Base-by-base conservation (phyloP, 2,888 invertebrate species). In the Brachylomia viminalis region DNA sequence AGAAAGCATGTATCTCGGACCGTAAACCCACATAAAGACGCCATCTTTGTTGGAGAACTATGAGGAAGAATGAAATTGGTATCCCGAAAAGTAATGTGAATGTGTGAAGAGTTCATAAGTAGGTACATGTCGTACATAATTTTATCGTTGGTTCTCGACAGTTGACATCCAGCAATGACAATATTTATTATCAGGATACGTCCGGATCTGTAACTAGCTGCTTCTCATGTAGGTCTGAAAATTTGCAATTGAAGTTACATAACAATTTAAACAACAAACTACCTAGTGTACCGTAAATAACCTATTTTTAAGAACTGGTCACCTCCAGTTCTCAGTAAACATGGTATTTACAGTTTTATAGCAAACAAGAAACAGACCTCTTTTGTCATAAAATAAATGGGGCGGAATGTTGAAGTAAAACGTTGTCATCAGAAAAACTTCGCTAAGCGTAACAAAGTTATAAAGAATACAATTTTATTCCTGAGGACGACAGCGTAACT, bases 1-100 rank as follows among this genome's bases (percentile, higher is more conserved):
- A 67, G 27, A 58, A 66, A 20, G 30, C 20, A 38, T 27, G 38
- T 61, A 77, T 68, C 72, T 71, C 49, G 70, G 71, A 69, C 73
- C 67, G 65, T 76, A 56, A 75, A 74, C 42, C 64, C 17, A 71
- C 58, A 30, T 52, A 71, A 80, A 69, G 70, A 20, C 42, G 42
- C 68, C 70, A 80, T 72, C 33, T 75, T 72, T 83, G 47, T 71
- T 13, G 27, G 64, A 33, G 4, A 79, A 66, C 38, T 76, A 61
- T 49, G 20, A 30, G 45, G 42, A 59, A 65, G 15, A 70, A 66
- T 70, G 38, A 64, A 72, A 72, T 74, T 74, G 56, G 33, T 61
- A 54, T 66, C 59, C 65, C 56, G 15, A 56, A 49, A 52, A 33
- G 49, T 58, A 56, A 30, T 15, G 58, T 70, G 59, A 58, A 59